phyloP scores from a whole-genome alignment of 23 tunicate species.

The Oikopleura albicans region DNA sequence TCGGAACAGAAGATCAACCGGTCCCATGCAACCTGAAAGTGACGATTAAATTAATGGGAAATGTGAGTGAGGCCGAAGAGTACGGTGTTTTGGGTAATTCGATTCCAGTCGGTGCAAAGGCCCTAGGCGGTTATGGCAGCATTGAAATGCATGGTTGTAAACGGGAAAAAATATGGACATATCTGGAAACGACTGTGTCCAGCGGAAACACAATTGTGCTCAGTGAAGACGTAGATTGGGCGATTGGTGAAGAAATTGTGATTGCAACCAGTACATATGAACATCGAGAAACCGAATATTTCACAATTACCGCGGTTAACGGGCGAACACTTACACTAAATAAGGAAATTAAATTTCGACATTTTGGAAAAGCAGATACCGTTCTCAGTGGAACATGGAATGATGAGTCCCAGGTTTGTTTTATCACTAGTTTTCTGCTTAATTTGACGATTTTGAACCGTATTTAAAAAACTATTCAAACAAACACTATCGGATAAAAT shows the following conservation, averaged over 20 bases:
- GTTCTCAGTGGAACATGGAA: not conserved
- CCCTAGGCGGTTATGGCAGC: not conserved
- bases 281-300: not conserved
- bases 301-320: not conserved
- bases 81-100: not conserved
- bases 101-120: conserved; percentile 15
- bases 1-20: conserved; percentile 1
- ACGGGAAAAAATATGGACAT: conserved; percentile 25
- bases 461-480: too few relatives aligned
- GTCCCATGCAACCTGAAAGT: not conserved
- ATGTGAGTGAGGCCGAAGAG: not conserved
- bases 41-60: not conserved
- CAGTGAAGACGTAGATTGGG: conserved; percentile 40
- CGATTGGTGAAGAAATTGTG: conserved; percentile 60
- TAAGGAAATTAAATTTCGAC: not conserved
- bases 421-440: too few relatives aligned
- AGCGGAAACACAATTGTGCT: conserved; percentile 31
- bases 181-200: conserved; percentile 32
- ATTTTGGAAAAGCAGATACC: not conserved
- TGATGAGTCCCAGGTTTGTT: not conserved
- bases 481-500: too few relatives aligned
- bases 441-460: too few relatives aligned
- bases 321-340: not conserved
- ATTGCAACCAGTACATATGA: conserved; percentile 33
- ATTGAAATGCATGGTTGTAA: conserved; percentile 13